Evolutionary conservation across 2,797 vertebrate genomes (phyloP).

Genomic region (Danio kyathit): DNA sequence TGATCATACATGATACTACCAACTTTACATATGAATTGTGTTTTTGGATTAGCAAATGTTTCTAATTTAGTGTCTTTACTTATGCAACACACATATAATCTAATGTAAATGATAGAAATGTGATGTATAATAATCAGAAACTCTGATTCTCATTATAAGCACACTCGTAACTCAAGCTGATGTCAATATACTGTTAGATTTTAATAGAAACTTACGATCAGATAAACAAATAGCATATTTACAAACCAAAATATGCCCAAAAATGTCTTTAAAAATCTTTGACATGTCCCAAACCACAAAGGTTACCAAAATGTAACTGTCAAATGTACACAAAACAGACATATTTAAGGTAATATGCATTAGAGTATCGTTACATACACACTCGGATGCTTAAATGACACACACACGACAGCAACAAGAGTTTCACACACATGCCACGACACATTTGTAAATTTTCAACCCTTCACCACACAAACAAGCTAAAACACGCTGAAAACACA

Average conservation of each 20-base stretch:
- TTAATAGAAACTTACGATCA: background rate
- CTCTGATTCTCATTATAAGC: background rate
- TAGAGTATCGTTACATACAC: background rate
- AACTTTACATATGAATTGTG: background rate
- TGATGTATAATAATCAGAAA: background rate
- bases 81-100: background rate
- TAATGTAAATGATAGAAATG: background rate
- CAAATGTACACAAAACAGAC: background rate
- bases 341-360: background rate
- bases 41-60: background rate
- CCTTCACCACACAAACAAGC: background rate
- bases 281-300: too few relatives aligned
- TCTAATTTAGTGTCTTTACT: background rate
- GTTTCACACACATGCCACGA: conserved; percentile 12
- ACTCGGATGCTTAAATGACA: background rate
- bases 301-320: background rate
- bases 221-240: background rate
- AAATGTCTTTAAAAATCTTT: background rate
- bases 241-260: background rate
- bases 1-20: background rate
- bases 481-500: conserved; percentile 7
- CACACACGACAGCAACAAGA: background rate
- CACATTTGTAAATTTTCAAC: background rate
- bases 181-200: too few relatives aligned
- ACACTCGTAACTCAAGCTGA: background rate